Conservation (phyloP, 2,113 vertebrate species). For the Hippoglossus stenolepis region DNA sequence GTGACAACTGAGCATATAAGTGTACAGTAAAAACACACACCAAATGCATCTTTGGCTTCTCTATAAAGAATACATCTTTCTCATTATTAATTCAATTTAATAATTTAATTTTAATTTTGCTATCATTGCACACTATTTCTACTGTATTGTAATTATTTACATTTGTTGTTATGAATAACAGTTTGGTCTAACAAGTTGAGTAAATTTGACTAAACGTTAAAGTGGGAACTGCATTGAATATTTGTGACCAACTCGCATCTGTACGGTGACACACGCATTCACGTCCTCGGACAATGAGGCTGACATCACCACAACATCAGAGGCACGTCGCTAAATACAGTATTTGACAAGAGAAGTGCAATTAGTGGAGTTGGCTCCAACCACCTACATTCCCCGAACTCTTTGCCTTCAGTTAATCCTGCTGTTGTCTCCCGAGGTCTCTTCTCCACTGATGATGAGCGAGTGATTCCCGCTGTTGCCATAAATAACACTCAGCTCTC, state of each 20-base stretch:
- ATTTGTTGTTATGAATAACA: neutral
- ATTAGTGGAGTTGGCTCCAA: constrained; percentile 39
- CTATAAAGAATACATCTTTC: too few relatives aligned
- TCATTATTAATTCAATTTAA: too few relatives aligned
- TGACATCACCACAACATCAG: neutral
- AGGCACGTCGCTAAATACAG: neutral
- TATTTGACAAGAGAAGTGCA: constrained; percentile 20
- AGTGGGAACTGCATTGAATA: neutral
- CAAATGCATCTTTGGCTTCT: too few relatives aligned
- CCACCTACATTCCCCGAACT: constrained; percentile 19
- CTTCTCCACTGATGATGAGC: constrained; percentile 50
- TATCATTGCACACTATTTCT: too few relatives aligned
- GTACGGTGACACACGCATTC: neutral
- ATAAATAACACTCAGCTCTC: constrained; percentile 68
- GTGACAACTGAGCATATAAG: too few relatives aligned
- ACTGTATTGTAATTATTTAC: neutral
- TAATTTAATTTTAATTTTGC: too few relatives aligned
- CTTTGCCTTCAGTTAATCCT: constrained; percentile 37
- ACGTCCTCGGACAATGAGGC: neutral
- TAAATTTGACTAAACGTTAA: too few relatives aligned
- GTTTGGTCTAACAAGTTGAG: too few relatives aligned
- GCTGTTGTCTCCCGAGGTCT: constrained; percentile 23
- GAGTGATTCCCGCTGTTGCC: constrained; percentile 54
- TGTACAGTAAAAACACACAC: too few relatives aligned
- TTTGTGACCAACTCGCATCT: neutral